A percentile compares a stretch with the other conserved stretches of the same genome.
Conservation (phyloP, 2,113 vertebrate species). For the Malurus melanocephalus region DNA sequence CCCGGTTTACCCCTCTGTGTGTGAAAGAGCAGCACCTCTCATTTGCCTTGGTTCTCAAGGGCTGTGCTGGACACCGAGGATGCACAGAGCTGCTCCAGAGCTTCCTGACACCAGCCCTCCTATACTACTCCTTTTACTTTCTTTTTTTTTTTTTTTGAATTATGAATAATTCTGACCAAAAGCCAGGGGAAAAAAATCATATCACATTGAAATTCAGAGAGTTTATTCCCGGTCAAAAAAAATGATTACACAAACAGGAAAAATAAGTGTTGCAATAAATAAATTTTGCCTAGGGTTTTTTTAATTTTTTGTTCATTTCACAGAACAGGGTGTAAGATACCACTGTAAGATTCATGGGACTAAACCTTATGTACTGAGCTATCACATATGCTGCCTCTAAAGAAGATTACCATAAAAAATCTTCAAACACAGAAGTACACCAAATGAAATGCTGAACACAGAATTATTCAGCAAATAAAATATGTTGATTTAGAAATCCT, state of each 20-base stretch:
- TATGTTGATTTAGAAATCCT: not conserved
- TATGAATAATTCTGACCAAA: not conserved
- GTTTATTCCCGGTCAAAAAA: not conserved
- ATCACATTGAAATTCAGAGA: not conserved
- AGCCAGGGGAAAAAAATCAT: not conserved
- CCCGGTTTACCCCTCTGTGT: not conserved
- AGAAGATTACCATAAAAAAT: not conserved
- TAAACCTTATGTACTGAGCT: not conserved
- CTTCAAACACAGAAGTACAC: not conserved
- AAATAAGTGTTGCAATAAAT: not conserved
- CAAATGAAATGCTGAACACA: not conserved
- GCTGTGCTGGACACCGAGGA: not conserved
- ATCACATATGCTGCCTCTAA: not conserved
- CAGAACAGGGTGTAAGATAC: not conserved
- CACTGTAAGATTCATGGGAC: not conserved
- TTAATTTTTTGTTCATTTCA: not conserved
- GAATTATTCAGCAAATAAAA: not conserved
- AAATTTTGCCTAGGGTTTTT: not conserved
- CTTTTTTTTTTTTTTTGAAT: not conserved
- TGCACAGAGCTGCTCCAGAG: not conserved
- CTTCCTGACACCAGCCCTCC: not conserved
- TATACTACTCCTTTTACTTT: not conserved
- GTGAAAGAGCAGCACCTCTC: not conserved
- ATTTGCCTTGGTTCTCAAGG: rapidly evolving
- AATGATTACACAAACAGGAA: not conserved